Conservation (phyloP, 64 coral and sea anemone genomes). For the Catalaphyllia jardinei region DNA sequence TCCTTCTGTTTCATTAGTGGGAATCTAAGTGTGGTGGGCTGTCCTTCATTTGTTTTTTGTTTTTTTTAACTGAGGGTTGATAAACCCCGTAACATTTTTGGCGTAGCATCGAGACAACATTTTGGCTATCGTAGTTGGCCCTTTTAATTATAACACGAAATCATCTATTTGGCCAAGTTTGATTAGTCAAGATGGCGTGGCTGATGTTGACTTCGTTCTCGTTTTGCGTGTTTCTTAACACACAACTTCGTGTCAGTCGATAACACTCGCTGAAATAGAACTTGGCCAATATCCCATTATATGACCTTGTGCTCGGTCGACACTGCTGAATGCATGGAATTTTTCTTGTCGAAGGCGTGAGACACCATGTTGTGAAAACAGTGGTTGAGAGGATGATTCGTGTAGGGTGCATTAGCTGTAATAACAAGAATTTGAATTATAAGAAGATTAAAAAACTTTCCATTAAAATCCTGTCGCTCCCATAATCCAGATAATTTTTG, state of each 20-base stretch:
- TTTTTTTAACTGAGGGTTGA: too few species aligned
- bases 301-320: not conserved
- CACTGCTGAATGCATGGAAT: not conserved
- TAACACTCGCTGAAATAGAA: not conserved
- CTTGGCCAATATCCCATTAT: not conserved
- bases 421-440: conserved; percentile 25
- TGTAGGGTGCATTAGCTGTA: conserved; percentile 8
- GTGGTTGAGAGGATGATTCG: not conserved
- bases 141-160: not conserved
- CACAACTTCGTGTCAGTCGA: not conserved
- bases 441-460: conserved; percentile 29
- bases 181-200: not conserved
- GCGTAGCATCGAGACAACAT: too few species aligned
- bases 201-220: conserved; percentile 25
- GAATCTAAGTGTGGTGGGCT: too few species aligned
- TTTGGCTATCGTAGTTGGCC: too few species aligned
- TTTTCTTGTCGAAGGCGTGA: not conserved
- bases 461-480: conserved; percentile 21
- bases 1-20: too few species aligned
- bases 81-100: too few species aligned
- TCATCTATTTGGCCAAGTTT: conserved; percentile 11
- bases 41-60: too few species aligned
- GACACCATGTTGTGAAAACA: not conserved
- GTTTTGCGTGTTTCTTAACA: not conserved
- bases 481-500: conserved; percentile 34